Conservation (phyloP, 2,113 vertebrate species). For the Seriola quinqueradiata region DNA sequence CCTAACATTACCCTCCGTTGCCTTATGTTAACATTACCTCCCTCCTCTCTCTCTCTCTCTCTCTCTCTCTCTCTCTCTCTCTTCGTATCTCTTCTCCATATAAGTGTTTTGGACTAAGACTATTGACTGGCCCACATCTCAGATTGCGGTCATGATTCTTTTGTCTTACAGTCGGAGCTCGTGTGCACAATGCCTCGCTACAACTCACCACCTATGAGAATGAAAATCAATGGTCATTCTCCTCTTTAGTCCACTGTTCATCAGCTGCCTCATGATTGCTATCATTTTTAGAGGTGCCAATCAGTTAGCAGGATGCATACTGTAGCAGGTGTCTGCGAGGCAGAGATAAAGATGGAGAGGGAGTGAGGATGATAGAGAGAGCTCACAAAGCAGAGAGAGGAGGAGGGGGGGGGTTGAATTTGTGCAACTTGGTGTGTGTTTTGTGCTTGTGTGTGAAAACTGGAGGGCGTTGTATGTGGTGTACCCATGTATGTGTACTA, state of each 20-base stretch:
- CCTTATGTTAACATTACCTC: neutral
- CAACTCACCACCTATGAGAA: conserved; percentile 70
- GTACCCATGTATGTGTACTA: conserved; percentile 16
- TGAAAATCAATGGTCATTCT: conserved; percentile 73
- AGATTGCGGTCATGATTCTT: conserved; percentile 54
- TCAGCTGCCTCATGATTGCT: conserved; percentile 66
- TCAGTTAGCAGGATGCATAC: conserved; percentile 68
- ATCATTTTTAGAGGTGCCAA: conserved; percentile 71
- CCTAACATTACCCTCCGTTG: neutral
- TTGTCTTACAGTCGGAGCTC: conserved; percentile 70
- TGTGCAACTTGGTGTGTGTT: conserved; percentile 20
- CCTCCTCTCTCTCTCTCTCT: neutral
- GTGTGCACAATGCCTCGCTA: conserved; percentile 57
- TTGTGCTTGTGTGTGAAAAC: conserved; percentile 4
- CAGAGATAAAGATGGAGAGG: conserved; percentile 60
- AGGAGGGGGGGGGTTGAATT: conserved; percentile 11
- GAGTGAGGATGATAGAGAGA: conserved; percentile 21
- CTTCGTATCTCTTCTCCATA: neutral
- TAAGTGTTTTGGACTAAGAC: conserved; percentile 10
- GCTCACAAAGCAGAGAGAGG: conserved; percentile 1
- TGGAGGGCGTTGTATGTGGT: neutral
- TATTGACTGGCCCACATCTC: conserved; percentile 76
- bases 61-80: neutral
- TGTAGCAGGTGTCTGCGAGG: conserved; percentile 59
- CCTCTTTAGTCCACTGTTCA: conserved; percentile 65